Evolutionary conservation across 2,888 invertebrate genomes (phyloP).

Genomic region (Mactromeris polynyma): DNA sequence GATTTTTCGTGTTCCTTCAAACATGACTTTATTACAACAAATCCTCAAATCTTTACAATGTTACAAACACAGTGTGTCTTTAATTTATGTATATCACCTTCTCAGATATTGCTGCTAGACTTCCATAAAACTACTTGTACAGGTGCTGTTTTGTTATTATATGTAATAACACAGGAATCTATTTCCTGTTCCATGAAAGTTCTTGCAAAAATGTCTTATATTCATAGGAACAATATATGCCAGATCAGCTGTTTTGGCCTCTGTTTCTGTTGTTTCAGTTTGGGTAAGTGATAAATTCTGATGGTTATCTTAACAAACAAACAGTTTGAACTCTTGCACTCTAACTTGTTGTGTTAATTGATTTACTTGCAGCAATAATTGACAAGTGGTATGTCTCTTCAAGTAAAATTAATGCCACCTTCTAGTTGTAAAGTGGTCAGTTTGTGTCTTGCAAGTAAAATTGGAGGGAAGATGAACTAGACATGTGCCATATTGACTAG

Average conservation of each 20-base stretch:
- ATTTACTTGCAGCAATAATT: background rate
- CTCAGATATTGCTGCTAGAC: background rate
- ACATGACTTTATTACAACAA: too few species aligned
- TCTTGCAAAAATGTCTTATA: background rate
- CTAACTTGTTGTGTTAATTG: slow-evolving; percentile 7
- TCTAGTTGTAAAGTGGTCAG: background rate
- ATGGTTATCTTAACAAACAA: slow-evolving; percentile 6
- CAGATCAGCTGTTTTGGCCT: background rate
- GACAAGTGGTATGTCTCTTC: background rate
- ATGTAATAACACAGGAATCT: background rate
- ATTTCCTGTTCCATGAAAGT: background rate
- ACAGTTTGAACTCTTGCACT: slow-evolving; percentile 2
- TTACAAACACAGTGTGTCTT: too few species aligned
- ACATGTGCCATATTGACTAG: too few species aligned
- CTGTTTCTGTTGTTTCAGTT: background rate
- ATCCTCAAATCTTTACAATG: too few species aligned
- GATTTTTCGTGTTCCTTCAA: too few species aligned
- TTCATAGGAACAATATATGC: background rate
- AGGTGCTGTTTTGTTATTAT: background rate
- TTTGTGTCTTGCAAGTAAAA: background rate
- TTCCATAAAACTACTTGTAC: background rate
- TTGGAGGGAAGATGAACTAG: too few species aligned
- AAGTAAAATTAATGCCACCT: background rate
- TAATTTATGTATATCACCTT: too few species aligned
- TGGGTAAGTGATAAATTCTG: background rate